These are phyloP conservation scores for Cettia cetti DNA, from an alignment of 2,113 vertebrate species.

Conservation along the genomic window DNA sequence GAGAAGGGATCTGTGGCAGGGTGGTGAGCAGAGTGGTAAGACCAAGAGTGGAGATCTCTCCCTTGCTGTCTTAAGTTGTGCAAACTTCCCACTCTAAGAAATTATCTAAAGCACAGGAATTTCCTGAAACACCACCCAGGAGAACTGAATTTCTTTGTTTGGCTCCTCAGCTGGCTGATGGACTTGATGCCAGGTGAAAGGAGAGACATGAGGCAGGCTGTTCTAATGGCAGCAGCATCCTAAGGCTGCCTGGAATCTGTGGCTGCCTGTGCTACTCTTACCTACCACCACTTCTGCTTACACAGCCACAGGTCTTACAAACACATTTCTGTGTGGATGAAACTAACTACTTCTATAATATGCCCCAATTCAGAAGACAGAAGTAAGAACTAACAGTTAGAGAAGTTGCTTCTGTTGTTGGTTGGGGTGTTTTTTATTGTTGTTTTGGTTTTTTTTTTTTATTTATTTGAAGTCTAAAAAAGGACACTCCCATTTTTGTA, in stretches of 20 bases:
- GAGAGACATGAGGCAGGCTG: not conserved
- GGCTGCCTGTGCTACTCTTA: not conserved
- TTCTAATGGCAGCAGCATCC: not conserved
- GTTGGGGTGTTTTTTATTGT: not conserved
- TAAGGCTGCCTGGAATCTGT: not conserved
- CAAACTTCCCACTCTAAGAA: not conserved
- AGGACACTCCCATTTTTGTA: not conserved
- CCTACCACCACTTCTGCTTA: not conserved
- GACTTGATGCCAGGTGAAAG: not conserved
- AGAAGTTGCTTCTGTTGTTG: not conserved
- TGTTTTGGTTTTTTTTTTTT: too few species aligned
- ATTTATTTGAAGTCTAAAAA: not conserved
- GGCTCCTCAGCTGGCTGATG: not conserved
- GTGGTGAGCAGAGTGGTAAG: not conserved
- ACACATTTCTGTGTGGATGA: not conserved
- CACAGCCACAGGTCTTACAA: not conserved
- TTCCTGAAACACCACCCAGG: not conserved
- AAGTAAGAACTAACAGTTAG: not conserved
- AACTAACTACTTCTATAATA: not conserved
- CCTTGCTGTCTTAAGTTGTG: not conserved
- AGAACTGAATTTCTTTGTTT: not conserved
- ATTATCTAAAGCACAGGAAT: accelerated
- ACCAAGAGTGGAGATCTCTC: not conserved
- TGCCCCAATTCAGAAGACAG: not conserved
- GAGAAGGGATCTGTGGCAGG: not conserved